Evolutionary conservation across 2,113 vertebrate genomes (phyloP).

Genomic region (Pomatorhinus ruficollis): DNA sequence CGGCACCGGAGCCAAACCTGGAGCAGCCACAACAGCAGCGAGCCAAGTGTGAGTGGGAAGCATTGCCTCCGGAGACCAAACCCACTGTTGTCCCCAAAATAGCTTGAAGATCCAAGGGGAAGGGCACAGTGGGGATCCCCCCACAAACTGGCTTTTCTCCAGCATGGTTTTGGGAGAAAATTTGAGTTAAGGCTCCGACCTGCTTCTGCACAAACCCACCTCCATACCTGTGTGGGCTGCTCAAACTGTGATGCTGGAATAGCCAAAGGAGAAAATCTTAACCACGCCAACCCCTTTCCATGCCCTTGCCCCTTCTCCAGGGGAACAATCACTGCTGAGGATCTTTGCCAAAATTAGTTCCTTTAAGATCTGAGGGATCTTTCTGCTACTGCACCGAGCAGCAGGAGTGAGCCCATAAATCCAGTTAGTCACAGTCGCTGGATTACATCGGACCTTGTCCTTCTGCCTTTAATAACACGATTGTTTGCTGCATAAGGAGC

Average conservation of each 20-base stretch:
- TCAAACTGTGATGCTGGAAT: not conserved
- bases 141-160: rapidly evolving
- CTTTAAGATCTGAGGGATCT: constrained; percentile 39
- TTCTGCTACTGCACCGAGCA: not conserved
- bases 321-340: not conserved
- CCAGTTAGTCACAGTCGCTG: constrained; percentile 37
- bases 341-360: not conserved
- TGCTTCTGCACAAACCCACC: not conserved
- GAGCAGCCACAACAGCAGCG: not conserved
- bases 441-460: constrained; percentile 54
- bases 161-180: rapidly evolving
- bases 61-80: not conserved
- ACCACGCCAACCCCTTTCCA: rapidly evolving
- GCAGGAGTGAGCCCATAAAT: constrained; percentile 20
- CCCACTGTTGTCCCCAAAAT: not conserved
- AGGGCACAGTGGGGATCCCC: not conserved
- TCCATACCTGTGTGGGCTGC: not conserved
- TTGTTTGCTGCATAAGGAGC: constrained; percentile 54
- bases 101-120: not conserved
- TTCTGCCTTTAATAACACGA: constrained; percentile 50
- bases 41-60: not conserved
- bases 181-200: not conserved
- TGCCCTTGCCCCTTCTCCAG: not conserved
- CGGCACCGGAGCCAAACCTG: not conserved
- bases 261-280: not conserved